Conservation (phyloP, 1,140 invertebrate species). For the Belonocnema kinseyi region DNA sequence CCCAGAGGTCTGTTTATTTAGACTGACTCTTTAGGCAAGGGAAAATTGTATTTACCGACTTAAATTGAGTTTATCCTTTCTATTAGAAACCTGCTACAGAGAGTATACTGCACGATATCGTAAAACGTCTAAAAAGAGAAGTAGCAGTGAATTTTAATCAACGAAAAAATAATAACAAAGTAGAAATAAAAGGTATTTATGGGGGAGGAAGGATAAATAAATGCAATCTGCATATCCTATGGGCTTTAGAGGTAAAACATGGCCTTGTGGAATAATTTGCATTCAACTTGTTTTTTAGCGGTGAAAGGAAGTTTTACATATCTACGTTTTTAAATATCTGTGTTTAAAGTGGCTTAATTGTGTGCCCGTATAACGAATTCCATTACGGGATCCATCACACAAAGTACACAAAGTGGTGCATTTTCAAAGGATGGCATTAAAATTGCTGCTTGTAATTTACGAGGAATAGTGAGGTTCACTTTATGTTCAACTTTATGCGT, state of each 20-base stretch:
- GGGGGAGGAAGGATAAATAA: too few species aligned
- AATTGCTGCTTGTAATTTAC: background rate
- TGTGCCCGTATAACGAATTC: slow-evolving; percentile 1
- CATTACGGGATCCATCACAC: slow-evolving; percentile 5
- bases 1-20: background rate
- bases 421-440: background rate
- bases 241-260: too few species aligned
- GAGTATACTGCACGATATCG: too few species aligned
- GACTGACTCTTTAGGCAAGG: background rate
- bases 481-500: background rate
- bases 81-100: background rate
- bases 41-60: slow-evolving; percentile 9
- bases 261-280: background rate
- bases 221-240: too few species aligned
- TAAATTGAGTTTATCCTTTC: slow-evolving; percentile 20
- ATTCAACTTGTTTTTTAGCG: background rate
- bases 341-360: background rate
- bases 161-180: too few species aligned
- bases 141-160: too few species aligned
- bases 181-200: too few species aligned
- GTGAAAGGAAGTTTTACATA: background rate
- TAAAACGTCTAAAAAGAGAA: too few species aligned
- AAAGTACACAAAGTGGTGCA: slow-evolving; percentile 3
- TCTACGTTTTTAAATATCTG: slow-evolving; percentile 1
- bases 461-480: background rate